Conservation (phyloP, 2,888 invertebrate genomes). For the Caenorhabditis sp. region DNA sequence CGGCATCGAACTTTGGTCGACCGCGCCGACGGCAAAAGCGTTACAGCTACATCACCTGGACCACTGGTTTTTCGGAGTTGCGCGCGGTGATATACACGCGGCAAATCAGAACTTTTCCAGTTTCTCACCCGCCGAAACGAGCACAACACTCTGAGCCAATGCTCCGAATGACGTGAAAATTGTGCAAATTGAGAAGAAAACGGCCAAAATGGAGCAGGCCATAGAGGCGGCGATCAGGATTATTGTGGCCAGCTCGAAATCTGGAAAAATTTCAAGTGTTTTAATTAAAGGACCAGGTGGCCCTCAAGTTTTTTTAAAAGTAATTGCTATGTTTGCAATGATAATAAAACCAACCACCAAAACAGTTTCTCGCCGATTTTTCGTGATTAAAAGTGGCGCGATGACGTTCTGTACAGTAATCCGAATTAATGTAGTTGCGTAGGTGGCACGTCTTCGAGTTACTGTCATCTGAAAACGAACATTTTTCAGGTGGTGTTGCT, state of each 20-base stretch:
- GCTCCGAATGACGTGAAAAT: conserved; percentile 68
- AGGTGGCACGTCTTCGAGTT: conserved; percentile 52
- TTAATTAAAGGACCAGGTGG: too few relatives aligned
- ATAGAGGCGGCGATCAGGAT: conserved; percentile 60
- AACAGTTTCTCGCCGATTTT: conserved; percentile 50
- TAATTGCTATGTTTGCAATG: background rate
- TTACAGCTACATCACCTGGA: too few relatives aligned
- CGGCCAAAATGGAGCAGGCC: conserved; percentile 45
- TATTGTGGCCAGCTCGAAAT: conserved; percentile 67
- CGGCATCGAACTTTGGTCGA: too few relatives aligned
- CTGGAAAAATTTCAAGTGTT: too few relatives aligned
- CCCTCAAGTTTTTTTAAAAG: too few relatives aligned
- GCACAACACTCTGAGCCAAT: conserved; percentile 61
- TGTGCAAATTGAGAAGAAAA: conserved; percentile 68
- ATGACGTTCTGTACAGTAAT: too few relatives aligned
- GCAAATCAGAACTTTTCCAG: too few relatives aligned
- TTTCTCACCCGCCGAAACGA: conserved; percentile 64
- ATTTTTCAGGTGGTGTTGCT: background rate
- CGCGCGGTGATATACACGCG: too few relatives aligned
- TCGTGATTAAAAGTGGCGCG: conserved; percentile 13
- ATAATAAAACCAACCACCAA: too few relatives aligned
- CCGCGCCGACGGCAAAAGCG: too few relatives aligned
- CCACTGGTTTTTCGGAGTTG: too few relatives aligned
- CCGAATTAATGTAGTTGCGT: conserved; percentile 50
- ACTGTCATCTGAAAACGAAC: conserved; percentile 49